Evolutionary conservation across 2,113 vertebrate genomes (phyloP), one percentile per base, ranked within the genome.

Genomic region (Sakesphorus luctuosus): DNA sequence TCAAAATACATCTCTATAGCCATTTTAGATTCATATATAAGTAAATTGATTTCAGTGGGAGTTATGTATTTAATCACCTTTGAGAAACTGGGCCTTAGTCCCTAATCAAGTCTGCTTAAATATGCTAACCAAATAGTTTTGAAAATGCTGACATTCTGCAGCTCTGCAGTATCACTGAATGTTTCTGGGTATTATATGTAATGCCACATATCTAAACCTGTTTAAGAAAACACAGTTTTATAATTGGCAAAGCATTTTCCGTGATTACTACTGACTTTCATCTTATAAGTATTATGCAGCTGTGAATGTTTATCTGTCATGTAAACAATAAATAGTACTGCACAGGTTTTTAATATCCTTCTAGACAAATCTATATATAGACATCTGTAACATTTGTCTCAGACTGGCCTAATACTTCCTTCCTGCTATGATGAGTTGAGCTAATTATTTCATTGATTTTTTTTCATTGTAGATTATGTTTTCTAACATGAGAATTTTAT

Each of bases 41-140:
- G 52, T 87, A 94, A 95, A 96, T 49, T 95, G 87, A 94, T 95
- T 96, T 93, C 84, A 84, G 61, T 71, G 84, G 87, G 92, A 94
- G 18, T 89, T 89, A 67, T 2, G n/a, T 52, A 75, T 47, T 96
- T 93, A 86, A 94, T 92, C 92, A 93, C 84, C 87, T 93, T 89
- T 91, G 89, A 94, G 92, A 53, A 95, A 75, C 56, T 55, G 66
- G 33, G 81, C 25, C 44, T 93, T 61, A 68, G 52, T 87, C 90
- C 77, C 69, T 89, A 75, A 91, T 84, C 87, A 94, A 84, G 47
- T 87, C 73, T 75, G 61, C 44, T 87, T 78, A 79, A 96, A 63
- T 91, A 91, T 52, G 62, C 81, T 78, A 89, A 78, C 38, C 7
- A 56, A 89, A 84, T 94, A 55, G 77, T 87, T 93, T 75, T 17